These are phyloP conservation scores for Drosophila nr. fundita DNA, from an alignment of 2,888 invertebrate genomes.

Conservation along the genomic window DNA sequence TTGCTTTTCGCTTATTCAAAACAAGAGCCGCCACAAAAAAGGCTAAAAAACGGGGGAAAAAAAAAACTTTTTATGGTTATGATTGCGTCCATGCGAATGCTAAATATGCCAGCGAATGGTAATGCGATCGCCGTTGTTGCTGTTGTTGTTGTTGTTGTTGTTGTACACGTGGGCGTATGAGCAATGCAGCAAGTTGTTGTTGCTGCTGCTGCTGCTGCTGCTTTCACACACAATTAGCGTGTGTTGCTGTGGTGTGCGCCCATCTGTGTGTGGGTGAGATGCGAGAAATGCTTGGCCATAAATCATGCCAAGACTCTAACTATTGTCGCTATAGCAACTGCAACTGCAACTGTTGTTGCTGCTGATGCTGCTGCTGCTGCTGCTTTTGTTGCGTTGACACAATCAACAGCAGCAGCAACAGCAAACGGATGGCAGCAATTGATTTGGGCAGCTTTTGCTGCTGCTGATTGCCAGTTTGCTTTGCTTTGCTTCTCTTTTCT, in stretches of 20 bases:
- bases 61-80: slow-evolving; percentile 73
- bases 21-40: slow-evolving; percentile 37
- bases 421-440: slow-evolving; percentile 66
- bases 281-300: slow-evolving; percentile 69
- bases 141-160: slow-evolving; percentile 25
- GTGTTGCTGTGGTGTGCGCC: slow-evolving; percentile 46
- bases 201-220: slow-evolving; percentile 48
- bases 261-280: slow-evolving; percentile 56
- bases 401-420: slow-evolving; percentile 43
- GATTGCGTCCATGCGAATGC: slow-evolving; percentile 78
- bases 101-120: slow-evolving; percentile 78
- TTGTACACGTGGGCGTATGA: slow-evolving; percentile 70
- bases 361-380: neutral
- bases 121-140: slow-evolving; percentile 54
- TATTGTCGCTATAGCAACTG: slow-evolving; percentile 42
- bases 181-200: slow-evolving; percentile 60
- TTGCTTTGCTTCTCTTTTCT: slow-evolving; percentile 39
- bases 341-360: slow-evolving; percentile 11
- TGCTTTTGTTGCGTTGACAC: slow-evolving; percentile 44
- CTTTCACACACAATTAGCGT: slow-evolving; percentile 73
- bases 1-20: slow-evolving; percentile 50
- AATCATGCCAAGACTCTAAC: slow-evolving; percentile 72
- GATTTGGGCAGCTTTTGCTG: slow-evolving; percentile 80
- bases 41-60: slow-evolving; percentile 9
- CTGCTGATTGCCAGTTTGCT: slow-evolving; percentile 68